phyloP scores from a whole-genome alignment of 2,797 vertebrate species.

The Halcyon leucocephala region DNA sequence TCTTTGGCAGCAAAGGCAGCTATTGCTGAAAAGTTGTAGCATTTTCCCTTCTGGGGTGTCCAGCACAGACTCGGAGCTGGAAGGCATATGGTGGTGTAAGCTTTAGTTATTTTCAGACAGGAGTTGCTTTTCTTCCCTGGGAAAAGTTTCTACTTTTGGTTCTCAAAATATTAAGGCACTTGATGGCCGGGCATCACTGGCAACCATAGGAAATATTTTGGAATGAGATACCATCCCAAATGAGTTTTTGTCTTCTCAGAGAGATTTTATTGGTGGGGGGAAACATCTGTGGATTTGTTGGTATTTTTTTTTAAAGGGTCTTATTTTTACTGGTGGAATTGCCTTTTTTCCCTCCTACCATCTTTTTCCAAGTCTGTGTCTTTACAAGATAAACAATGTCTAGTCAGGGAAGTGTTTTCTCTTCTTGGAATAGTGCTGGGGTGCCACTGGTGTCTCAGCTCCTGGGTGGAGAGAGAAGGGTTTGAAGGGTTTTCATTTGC shows the following conservation, averaged over 20 bases:
- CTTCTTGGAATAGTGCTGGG: background rate
- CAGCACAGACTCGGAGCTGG: background rate
- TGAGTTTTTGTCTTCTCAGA: conserved; percentile 3
- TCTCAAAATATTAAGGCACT: conserved; percentile 8
- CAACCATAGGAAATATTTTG: background rate
- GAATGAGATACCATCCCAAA: background rate
- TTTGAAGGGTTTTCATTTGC: conserved; percentile 84
- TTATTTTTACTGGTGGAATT: background rate
- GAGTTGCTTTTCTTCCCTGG: background rate
- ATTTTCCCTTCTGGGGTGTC: background rate
- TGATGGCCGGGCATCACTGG: background rate
- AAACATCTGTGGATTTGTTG: background rate
- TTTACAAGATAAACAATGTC: background rate
- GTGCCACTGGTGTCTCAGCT: background rate
- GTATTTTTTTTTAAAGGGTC: background rate
- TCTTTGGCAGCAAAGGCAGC: conserved; percentile 15
- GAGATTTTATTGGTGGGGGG: background rate
- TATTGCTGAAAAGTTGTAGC: background rate
- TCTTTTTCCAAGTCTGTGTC: conserved; percentile 4
- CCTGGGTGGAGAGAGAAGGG: background rate
- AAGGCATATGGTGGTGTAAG: background rate
- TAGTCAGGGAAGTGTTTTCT: background rate
- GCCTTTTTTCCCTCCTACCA: background rate
- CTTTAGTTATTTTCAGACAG: background rate
- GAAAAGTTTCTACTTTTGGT: background rate